A percentile compares a stretch with the other conserved stretches of the same genome.
phyloP scores from a whole-genome alignment of 2,888 invertebrate species.

The Neocrepidodera transversa region DNA sequence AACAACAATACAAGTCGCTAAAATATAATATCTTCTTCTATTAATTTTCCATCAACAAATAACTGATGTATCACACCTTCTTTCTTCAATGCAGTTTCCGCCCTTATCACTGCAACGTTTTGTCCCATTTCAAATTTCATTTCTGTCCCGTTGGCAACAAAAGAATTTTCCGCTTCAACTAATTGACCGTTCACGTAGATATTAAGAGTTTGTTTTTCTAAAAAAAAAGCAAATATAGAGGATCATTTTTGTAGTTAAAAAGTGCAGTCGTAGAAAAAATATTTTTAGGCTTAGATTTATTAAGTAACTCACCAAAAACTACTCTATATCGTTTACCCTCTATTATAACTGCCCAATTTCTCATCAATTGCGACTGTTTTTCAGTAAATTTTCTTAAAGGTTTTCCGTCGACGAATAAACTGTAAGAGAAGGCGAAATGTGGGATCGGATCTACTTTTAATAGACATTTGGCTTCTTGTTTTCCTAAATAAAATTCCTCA shows the following conservation, averaged over 20 bases:
- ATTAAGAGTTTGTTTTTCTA: conserved; percentile 78
- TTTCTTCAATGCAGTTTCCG: conserved; percentile 65
- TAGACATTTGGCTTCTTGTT: conserved; percentile 57
- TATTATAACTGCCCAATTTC: conserved; percentile 73
- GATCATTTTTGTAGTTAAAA: not conserved
- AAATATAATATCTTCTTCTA: conserved; percentile 51
- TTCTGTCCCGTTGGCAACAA: conserved; percentile 85
- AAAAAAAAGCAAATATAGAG: conserved; percentile 42
- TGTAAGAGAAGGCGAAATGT: conserved; percentile 83
- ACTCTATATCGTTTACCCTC: conserved; percentile 68
- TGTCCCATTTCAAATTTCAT: conserved; percentile 74
- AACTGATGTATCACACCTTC: conserved; percentile 56
- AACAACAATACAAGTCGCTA: not conserved
- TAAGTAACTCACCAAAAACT: conserved; percentile 74
- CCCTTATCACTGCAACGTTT: conserved; percentile 57
- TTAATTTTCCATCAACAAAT: conserved; percentile 50
- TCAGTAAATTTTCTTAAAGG: conserved; percentile 81
- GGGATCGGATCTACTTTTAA: conserved; percentile 68
- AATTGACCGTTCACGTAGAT: conserved; percentile 79
- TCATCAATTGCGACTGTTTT: conserved; percentile 76
- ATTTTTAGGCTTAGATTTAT: too few species aligned
- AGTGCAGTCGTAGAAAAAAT: not conserved
- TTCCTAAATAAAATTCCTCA: conserved; percentile 77
- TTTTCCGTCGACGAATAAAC: conserved; percentile 82
- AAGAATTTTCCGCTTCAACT: conserved; percentile 77